Base-by-base conservation (phyloP, 1,140 invertebrate species). In the Episyrphus balteatus region DNA sequence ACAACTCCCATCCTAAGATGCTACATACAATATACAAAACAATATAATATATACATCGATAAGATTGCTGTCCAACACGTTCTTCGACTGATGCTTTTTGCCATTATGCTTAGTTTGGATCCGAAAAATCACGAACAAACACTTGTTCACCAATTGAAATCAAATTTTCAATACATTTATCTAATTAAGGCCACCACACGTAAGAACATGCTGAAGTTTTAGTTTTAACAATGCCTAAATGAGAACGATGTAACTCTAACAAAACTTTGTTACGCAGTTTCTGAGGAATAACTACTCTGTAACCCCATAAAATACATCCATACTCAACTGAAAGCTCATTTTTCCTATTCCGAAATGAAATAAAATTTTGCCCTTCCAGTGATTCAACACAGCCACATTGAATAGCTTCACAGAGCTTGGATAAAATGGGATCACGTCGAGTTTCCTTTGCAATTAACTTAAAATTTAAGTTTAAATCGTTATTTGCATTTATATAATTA, bases 131-230 rank as follows among this genome's bases (percentile, higher is more conserved):
- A 10, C 33, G 9, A n/a, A 34, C n/a, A 34, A 34, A 34, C 33
- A 34, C 33, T 34, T 34, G 9, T 39, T 44, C 1, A 52, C 55
- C 59, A n/a, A 44, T 45, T 45, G 51, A 51, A 0, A 47, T 46
- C 11, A 53, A 17, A 10, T 48, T 17, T 9, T 56, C 50, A 12
- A 60, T 58, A 21, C 56, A 44, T 3, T 9, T 9, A 49, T 58
- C 53, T 2, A 58, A 49, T 30, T 14, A 40, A 2, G 50, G 51
- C 51, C 53, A 60, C 56, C 54, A 57, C 7, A 57, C 46, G 40
- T 57, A 57, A 10, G 51, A 54, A 26, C 56, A 46, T 1, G 64
- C 64, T 9, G 62, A 38, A 19, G 55, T 46, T 46, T 63, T 67
- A 49, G 60, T 65, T 51, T 52, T 49, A 9, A 57, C 53, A 1